Conservation (phyloP, 2,888 invertebrate genomes). For the Clistopyga incitator region DNA sequence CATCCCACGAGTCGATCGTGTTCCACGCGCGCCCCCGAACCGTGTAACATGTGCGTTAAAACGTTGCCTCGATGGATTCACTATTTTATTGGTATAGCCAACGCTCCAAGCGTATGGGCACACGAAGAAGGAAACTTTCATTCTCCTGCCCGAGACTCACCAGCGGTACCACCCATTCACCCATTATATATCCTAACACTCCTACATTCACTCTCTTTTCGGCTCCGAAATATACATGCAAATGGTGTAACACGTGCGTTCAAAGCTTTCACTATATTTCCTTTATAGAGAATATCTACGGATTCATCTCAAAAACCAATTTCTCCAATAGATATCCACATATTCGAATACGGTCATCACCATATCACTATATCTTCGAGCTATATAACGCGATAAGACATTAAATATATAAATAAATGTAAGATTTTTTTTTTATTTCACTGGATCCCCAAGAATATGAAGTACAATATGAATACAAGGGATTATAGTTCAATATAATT, state of each 20-base stretch:
- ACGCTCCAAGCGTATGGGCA: constrained; percentile 58
- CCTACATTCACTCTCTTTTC: constrained; percentile 60
- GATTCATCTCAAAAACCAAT: constrained; percentile 61
- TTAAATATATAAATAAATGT: too few species aligned
- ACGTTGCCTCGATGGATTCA: constrained; percentile 69
- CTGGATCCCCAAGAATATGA: too few species aligned
- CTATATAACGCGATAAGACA: too few species aligned
- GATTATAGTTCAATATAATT: too few species aligned
- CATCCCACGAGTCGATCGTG: constrained; percentile 60
- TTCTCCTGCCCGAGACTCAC: constrained; percentile 54
- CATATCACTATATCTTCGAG: not conserved
- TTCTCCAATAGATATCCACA: constrained; percentile 49
- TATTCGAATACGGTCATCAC: constrained; percentile 37
- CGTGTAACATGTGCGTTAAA: constrained; percentile 71
- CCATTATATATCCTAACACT: constrained; percentile 39
- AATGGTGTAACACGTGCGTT: constrained; percentile 70
- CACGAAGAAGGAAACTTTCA: constrained; percentile 65
- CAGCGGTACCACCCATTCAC: constrained; percentile 37
- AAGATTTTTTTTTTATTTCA: too few species aligned
- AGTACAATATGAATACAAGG: not conserved
- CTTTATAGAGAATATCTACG: constrained; percentile 52
- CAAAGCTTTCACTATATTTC: constrained; percentile 57
- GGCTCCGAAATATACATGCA: constrained; percentile 64
- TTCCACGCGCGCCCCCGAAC: constrained; percentile 57
- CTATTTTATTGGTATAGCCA: constrained; percentile 68